These are phyloP conservation scores for Euwallacea fornicatus DNA, from an alignment of 1,140 invertebrate genomes.

Conservation along the genomic window DNA sequence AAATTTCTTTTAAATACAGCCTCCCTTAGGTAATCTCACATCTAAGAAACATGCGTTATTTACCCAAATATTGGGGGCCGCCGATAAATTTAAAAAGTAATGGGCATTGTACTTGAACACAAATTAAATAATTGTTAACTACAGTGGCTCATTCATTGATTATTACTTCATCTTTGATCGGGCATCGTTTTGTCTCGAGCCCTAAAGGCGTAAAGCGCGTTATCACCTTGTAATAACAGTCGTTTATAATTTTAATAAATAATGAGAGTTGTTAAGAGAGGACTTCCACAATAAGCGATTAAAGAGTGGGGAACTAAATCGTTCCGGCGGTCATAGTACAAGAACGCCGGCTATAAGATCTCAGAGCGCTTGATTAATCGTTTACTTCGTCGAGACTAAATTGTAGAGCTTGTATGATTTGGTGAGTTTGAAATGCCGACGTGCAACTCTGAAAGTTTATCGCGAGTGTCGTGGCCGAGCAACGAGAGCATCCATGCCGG, in stretches of 20 bases:
- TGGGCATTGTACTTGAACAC: too few relatives aligned
- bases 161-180: background rate
- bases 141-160: too few relatives aligned
- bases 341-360: slow-evolving; percentile 39
- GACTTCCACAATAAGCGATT: background rate
- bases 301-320: slow-evolving; percentile 4
- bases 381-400: slow-evolving; percentile 31
- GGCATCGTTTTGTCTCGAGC: background rate
- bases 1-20: too few relatives aligned
- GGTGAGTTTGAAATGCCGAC: slow-evolving; percentile 61
- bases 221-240: too few relatives aligned
- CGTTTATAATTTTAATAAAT: background rate
- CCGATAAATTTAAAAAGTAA: too few relatives aligned
- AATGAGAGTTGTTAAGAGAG: background rate
- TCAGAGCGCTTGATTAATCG: slow-evolving; percentile 21
- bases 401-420: slow-evolving; percentile 1
- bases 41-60: too few relatives aligned
- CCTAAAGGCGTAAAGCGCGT: too few relatives aligned
- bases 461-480: slow-evolving; percentile 55
- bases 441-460: slow-evolving; percentile 63
- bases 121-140: too few relatives aligned
- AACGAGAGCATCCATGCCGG: slow-evolving; percentile 52
- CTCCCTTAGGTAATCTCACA: too few relatives aligned
- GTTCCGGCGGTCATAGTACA: slow-evolving; percentile 42
- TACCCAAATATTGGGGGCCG: too few relatives aligned